Percentiles rank a stretch among this genome's conserved stretches.
Evolutionary conservation across 35 echinoderm and acorn worm species (phyloP).

Genomic region (Patiria miniata): DNA sequence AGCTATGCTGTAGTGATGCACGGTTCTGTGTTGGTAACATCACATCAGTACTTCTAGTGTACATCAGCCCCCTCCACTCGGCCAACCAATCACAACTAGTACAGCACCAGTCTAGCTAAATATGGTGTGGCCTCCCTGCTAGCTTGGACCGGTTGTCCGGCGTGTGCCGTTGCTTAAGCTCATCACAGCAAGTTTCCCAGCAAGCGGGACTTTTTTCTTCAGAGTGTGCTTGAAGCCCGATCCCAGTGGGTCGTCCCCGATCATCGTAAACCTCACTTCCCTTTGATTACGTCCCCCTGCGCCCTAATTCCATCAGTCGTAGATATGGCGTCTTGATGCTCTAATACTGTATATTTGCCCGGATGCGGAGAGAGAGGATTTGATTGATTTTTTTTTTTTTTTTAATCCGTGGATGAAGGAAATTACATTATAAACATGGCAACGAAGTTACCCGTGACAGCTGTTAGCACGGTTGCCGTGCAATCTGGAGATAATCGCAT

Average conservation of each 20-base stretch:
- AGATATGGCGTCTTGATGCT: slow-evolving; percentile 5
- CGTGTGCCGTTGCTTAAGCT: slow-evolving; percentile 22
- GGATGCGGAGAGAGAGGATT: background rate
- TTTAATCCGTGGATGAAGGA: background rate
- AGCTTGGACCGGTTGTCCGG: background rate
- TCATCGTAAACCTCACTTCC: background rate
- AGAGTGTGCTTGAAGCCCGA: background rate
- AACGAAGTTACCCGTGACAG: slow-evolving; percentile 55
- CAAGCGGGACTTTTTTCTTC: too few relatives aligned
- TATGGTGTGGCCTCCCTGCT: slow-evolving; percentile 15
- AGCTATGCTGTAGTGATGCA: background rate
- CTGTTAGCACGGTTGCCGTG: slow-evolving; percentile 91
- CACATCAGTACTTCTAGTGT: background rate
- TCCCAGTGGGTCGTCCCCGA: background rate
- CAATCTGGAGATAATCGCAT: slow-evolving; percentile 88
- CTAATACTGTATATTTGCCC: slow-evolving; percentile 8
- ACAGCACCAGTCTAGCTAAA: slow-evolving; percentile 22
- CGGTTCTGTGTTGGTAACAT: background rate
- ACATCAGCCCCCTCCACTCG: background rate
- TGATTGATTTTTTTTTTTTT: too few relatives aligned
- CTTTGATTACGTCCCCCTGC: slow-evolving; percentile 19
- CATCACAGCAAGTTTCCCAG: background rate
- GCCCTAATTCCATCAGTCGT: slow-evolving; percentile 15
- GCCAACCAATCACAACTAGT: background rate
- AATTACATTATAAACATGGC: slow-evolving; percentile 12